phyloP scores from a whole-genome alignment of 2,888 invertebrate genomes.

The Aspidiotus destructor region DNA sequence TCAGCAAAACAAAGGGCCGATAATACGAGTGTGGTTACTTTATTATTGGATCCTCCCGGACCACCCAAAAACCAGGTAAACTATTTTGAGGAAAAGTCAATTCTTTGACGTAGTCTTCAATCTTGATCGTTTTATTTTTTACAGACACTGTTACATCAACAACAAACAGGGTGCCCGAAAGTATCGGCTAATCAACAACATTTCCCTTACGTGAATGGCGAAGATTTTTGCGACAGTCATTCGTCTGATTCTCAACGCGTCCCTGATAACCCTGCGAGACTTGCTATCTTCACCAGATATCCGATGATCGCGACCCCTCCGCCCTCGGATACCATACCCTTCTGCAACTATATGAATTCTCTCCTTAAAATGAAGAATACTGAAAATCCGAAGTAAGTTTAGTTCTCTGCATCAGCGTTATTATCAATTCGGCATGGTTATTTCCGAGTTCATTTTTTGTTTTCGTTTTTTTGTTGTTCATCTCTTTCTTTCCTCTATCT shows the following conservation, averaged over 20 bases:
- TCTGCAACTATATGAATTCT: too few species aligned
- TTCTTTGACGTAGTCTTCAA: neutral
- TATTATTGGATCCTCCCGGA: slow-evolving; percentile 84
- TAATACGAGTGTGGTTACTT: slow-evolving; percentile 87
- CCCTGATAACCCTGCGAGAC: slow-evolving; percentile 24
- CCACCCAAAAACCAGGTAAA: slow-evolving; percentile 47
- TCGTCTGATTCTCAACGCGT: slow-evolving; percentile 7
- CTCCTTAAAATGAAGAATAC: too few species aligned
- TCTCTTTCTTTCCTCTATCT: too few species aligned
- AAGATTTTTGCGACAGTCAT: neutral
- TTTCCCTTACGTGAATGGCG: neutral
- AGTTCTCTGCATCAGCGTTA: too few species aligned
- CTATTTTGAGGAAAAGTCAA: neutral
- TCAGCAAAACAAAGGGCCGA: slow-evolving; percentile 82
- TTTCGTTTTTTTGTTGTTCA: too few species aligned
- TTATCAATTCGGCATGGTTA: too few species aligned
- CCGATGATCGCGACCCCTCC: slow-evolving; percentile 19
- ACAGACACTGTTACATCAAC: neutral
- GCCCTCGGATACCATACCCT: too few species aligned
- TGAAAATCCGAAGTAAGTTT: too few species aligned
- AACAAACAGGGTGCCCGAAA: neutral
- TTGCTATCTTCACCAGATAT: slow-evolving; percentile 36
- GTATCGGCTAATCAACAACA: neutral
- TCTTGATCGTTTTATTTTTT: neutral
- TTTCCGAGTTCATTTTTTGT: too few species aligned